A percentile compares a stretch with the other conserved stretches of the same genome.
Conservation (phyloP, 2,888 invertebrate species). For the Eudasyphora cyanicolor region DNA sequence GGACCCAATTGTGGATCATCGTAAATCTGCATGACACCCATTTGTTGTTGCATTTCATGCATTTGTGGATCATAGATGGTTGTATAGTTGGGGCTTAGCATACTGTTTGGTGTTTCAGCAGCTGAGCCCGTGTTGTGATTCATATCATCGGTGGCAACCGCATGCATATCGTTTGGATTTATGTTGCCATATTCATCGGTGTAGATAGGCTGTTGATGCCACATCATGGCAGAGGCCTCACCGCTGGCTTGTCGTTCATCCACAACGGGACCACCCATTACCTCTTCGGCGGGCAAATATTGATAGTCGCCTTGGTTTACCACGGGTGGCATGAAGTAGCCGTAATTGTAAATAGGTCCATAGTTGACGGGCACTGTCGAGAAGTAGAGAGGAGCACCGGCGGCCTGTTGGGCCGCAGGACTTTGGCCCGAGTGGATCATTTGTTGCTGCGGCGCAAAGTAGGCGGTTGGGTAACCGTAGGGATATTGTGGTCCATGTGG, state of each 20-base stretch:
- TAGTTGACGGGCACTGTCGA: conserved; percentile 75
- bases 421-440: conserved; percentile 74
- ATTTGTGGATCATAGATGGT: conserved; percentile 77
- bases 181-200: conserved; percentile 76
- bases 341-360: conserved; percentile 73
- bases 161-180: conserved; percentile 68
- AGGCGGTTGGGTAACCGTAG: conserved; percentile 73
- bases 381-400: conserved; percentile 76
- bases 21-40: conserved; percentile 78
- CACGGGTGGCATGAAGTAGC: conserved; percentile 71
- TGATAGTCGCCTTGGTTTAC: conserved; percentile 76
- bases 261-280: conserved; percentile 54
- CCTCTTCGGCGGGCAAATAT: conserved; percentile 73
- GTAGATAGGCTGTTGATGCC: conserved; percentile 76
- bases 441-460: conserved; percentile 73
- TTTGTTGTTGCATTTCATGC: conserved; percentile 78
- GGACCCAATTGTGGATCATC: conserved; percentile 74
- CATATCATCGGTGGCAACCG: conserved; percentile 73
- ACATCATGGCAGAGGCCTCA: conserved; percentile 68
- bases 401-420: conserved; percentile 77
- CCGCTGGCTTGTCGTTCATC: conserved; percentile 72
- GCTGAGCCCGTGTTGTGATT: conserved; percentile 77
- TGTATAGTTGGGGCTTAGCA: conserved; percentile 77
- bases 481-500: conserved; percentile 68
- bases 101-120: conserved; percentile 77